Evolutionary conservation across 2,888 invertebrate genomes (phyloP), one percentile per base, ranked within the genome.

Genomic region (Lasioglossum lativentre): DNA sequence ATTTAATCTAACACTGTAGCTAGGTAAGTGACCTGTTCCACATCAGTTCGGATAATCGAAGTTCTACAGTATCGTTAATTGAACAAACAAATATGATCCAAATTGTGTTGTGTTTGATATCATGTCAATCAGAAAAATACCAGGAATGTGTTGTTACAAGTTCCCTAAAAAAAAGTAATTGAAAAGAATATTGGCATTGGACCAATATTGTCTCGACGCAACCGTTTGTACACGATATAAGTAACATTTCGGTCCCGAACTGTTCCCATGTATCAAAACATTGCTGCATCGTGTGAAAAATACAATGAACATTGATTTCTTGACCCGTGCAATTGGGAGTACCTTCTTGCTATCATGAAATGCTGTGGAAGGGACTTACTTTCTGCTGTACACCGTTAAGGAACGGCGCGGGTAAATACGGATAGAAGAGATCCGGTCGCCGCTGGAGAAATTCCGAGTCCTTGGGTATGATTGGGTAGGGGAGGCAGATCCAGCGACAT

Each of bases 401-500:
- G 96, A 98, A 98, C 88, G 98, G 98, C 95, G 97, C 97, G 95
- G 98, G 98, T 94, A 98, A 97, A 96, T 98, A 99, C 92, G 98
- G 98, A 96, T 98, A 98, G 95, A 98, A 98, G 94, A 98, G 97
- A 95, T 98, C 98, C 79, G 98, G 98, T 88, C 98, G 97, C 93
- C 98, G 97, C 93, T 97, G 97, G 93, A 98, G 97, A 95, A 98
- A 97, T 95, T 98, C 98, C 91, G 96, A 96, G 96, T 97, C 97
- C 96, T 98, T 97, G 93, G 98, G 97, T 91, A 97, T 97, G 96
- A 97, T 97, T n/a, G 94, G 98, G 96, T 91, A 98, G 97, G 92
- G 97, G 97, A 30, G 98, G 98, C 92, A 99, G 97, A 95, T 99
- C 99, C 94, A 99, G 96, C 56, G 99, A 99, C 99, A 99, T 99